A percentile compares a stretch with the other conserved stretches of the same genome.
Evolutionary conservation across 2,888 invertebrate genomes (phyloP).

Genomic region (Merodon equestris): DNA sequence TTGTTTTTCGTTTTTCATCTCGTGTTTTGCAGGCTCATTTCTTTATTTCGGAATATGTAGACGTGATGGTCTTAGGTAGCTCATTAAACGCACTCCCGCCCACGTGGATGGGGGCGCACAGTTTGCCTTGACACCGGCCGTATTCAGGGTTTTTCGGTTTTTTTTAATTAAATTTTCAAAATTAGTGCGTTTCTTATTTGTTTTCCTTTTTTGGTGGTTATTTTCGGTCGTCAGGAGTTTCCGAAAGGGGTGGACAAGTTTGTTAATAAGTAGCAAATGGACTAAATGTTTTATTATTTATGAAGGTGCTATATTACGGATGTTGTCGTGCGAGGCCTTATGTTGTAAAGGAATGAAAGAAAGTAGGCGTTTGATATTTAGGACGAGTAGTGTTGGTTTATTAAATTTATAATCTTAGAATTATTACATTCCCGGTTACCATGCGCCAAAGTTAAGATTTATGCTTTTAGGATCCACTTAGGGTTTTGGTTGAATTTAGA

Average conservation of each 20-base stretch:
- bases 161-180: slow-evolving; percentile 61
- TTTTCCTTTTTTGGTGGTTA: slow-evolving; percentile 3
- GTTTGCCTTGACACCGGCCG: slow-evolving; percentile 39
- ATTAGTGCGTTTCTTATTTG: slow-evolving; percentile 29
- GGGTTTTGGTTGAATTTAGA: too few species aligned
- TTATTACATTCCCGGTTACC: too few species aligned
- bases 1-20: slow-evolving; percentile 3
- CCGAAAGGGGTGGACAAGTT: slow-evolving; percentile 60
- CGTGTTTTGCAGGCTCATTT: slow-evolving; percentile 35
- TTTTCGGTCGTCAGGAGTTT: slow-evolving; percentile 2
- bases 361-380: too few species aligned
- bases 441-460: too few species aligned
- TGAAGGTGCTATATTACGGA: slow-evolving; percentile 39
- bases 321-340: slow-evolving; percentile 1
- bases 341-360: too few species aligned
- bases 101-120: slow-evolving; percentile 15
- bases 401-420: too few species aligned
- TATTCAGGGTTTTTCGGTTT: slow-evolving; percentile 11
- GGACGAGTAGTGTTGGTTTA: too few species aligned
- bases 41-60: slow-evolving; percentile 39
- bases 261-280: slow-evolving; percentile 60
- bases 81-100: slow-evolving; percentile 65
- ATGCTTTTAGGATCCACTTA: too few species aligned
- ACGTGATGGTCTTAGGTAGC: slow-evolving; percentile 53
- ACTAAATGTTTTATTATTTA: slow-evolving; percentile 62